A percentile compares a stretch with the other conserved stretches of the same genome.
Conservation (phyloP, 2,888 invertebrate genomes). For the Platycheirus rosarum region DNA sequence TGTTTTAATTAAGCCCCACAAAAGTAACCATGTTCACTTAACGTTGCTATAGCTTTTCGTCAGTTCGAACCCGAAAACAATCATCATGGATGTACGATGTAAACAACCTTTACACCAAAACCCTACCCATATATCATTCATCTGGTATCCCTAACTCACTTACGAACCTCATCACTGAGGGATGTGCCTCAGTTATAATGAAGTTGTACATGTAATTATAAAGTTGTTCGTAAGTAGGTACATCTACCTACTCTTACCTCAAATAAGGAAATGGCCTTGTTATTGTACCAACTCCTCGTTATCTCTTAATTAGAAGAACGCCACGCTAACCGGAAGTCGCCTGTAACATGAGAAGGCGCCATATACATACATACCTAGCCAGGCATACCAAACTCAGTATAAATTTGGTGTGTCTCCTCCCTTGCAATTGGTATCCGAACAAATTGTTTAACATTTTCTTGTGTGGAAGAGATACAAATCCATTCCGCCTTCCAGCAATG, state of each 20-base stretch:
- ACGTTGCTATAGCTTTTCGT: background rate
- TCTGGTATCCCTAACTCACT: background rate
- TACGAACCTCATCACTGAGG: background rate
- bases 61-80: conserved; percentile 12
- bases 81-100: conserved; percentile 21
- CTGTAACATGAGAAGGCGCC: conserved; percentile 63
- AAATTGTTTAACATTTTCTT: conserved; percentile 61
- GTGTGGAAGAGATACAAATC: conserved; percentile 43
- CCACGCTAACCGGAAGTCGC: conserved; percentile 62
- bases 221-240: conserved; percentile 2
- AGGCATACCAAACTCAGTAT: conserved; percentile 30
- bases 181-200: background rate
- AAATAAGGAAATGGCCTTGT: conserved; percentile 48
- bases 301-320: conserved; percentile 65
- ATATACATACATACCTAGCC: background rate
- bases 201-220: conserved; percentile 13
- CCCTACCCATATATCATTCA: conserved; percentile 17
- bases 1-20: background rate
- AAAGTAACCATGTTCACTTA: background rate
- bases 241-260: background rate
- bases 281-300: conserved; percentile 59
- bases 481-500: conserved; percentile 66
- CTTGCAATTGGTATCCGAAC: conserved; percentile 56
- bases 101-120: conserved; percentile 3
- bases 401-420: conserved; percentile 41